Evolutionary conservation across 2,888 invertebrate species (phyloP), one percentile per base, ranked within the genome.

Genomic region (Eupithecia subumbrata): DNA sequence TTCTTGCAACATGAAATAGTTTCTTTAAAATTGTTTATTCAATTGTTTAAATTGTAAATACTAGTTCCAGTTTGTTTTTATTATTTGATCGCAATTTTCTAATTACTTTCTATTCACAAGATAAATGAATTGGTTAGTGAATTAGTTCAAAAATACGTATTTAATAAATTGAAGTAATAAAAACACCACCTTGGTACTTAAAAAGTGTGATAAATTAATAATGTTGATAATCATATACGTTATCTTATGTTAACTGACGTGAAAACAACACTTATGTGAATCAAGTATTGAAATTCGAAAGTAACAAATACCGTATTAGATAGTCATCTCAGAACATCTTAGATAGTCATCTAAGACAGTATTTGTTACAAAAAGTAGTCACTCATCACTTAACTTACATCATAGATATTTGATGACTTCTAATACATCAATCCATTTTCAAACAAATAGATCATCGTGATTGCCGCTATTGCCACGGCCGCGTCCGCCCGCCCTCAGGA

Each of bases 401-500:
- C 48, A 18, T 18, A 48, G 18, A 1, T n/a, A n/a, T 52, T 52
- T 22, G 22, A 22, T 56, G n/a, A 12, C 4, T 12, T 11, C 18
- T 9, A 37, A n/a, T 45, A 60, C 3, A 12, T 22, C 60, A 12
- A 25, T 22, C 4, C 12, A 25, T 60, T 25, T 25, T 14, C 25
- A 25, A 56, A 25, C 45, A 5, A 25, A n/a, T 52, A 87, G 88
- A 73, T 85, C n/a, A 45, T 86, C 5, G n/a, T 85, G 7, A 16
- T 84, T 11, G 78, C 80, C 45, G 82, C 80, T 5, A 45, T 83
- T 18, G 70, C 85, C 9, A 80, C 82, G 11, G 82, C 82, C 18
- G 82, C 80, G n/a, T 74, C 78, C 69, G 86, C 84, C 79, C 83
- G 85, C 0, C 85, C 87, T 0, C 87, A 86, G 43, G 79, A 84